These are phyloP conservation scores for Diprion similis DNA, from an alignment of 1,140 invertebrate genomes.

Conservation along the genomic window DNA sequence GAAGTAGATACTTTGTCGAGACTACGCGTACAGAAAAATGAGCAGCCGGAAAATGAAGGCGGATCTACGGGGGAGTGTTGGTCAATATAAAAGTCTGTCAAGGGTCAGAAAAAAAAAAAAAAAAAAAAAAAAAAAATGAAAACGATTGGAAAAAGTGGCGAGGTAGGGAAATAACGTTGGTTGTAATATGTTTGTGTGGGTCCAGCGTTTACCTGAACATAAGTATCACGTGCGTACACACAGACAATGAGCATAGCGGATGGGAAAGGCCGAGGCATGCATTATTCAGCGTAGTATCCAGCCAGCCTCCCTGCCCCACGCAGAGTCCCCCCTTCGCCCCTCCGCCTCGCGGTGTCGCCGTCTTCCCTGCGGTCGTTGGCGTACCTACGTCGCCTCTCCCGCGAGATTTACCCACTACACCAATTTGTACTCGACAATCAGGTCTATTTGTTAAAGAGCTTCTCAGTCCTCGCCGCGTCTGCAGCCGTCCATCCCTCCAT, in stretches of 20 bases:
- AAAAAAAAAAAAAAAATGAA: background rate
- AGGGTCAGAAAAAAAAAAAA: background rate
- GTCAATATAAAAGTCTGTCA: background rate
- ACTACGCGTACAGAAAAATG: background rate
- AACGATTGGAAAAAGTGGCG: background rate
- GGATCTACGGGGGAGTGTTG: slow-evolving; percentile 6
- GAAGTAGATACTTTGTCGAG: background rate
- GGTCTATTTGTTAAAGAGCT: slow-evolving; percentile 37
- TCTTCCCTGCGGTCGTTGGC: background rate
- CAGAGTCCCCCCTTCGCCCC: slow-evolving; percentile 26
- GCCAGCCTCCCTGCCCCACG: slow-evolving; percentile 51
- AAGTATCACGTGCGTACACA: slow-evolving; percentile 15
- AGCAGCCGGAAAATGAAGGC: slow-evolving; percentile 6
- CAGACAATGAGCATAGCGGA: slow-evolving; percentile 14
- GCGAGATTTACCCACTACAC: slow-evolving; percentile 22
- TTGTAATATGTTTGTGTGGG: slow-evolving; percentile 25
- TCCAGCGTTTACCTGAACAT: slow-evolving; percentile 30
- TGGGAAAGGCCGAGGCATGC: slow-evolving; percentile 45
- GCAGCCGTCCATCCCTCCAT: background rate
- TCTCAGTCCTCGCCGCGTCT: background rate
- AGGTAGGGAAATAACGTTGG: background rate
- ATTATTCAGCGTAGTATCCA: slow-evolving; percentile 48
- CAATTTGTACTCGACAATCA: slow-evolving; percentile 41
- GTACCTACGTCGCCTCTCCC: no score
- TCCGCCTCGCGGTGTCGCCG: background rate